Percentiles rank a stretch among this genome's conserved stretches.
These are phyloP conservation scores for Hemistola chrysoprasaria DNA, from an alignment of 2,888 invertebrate species.

Conservation along the genomic window DNA sequence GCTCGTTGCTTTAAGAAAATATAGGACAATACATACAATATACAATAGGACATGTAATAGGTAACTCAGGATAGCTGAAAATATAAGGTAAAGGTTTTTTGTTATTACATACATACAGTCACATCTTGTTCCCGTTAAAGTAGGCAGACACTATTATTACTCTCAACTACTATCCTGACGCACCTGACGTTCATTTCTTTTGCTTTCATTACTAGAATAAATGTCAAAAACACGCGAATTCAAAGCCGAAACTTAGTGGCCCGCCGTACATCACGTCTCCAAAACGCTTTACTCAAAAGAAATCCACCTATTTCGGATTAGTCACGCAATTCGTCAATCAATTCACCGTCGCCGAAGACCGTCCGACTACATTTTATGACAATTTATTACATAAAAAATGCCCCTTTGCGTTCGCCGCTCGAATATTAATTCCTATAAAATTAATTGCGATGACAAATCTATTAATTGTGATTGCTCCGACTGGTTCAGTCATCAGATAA, in stretches of 20 bases:
- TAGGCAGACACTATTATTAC: too few species aligned
- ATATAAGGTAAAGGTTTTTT: too few species aligned
- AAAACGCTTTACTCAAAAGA: slow-evolving; percentile 70
- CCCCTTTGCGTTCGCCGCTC: slow-evolving; percentile 74
- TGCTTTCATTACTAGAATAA: too few species aligned
- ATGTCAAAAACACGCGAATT: slow-evolving; percentile 6
- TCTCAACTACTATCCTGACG: too few species aligned
- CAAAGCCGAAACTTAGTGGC: slow-evolving; percentile 37
- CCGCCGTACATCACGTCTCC: slow-evolving; percentile 59
- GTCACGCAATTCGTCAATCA: slow-evolving; percentile 82
- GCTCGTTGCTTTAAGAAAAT: too few species aligned
- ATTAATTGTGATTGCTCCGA: slow-evolving; percentile 74
- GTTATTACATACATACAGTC: too few species aligned
- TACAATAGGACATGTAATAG: too few species aligned
- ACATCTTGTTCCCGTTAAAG: too few species aligned
- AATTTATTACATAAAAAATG: slow-evolving; percentile 63
- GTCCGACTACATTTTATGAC: slow-evolving; percentile 72
- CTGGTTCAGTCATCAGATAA: slow-evolving; percentile 50
- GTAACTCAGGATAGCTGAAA: too few species aligned
- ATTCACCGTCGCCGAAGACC: slow-evolving; percentile 73
- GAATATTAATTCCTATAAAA: slow-evolving; percentile 79
- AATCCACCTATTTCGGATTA: slow-evolving; percentile 79
- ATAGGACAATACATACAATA: too few species aligned
- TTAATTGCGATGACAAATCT: slow-evolving; percentile 81
- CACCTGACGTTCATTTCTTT: too few species aligned